These are phyloP conservation scores for Struthidea cinerea DNA, from an alignment of 2,113 vertebrate genomes.

Conservation along the genomic window DNA sequence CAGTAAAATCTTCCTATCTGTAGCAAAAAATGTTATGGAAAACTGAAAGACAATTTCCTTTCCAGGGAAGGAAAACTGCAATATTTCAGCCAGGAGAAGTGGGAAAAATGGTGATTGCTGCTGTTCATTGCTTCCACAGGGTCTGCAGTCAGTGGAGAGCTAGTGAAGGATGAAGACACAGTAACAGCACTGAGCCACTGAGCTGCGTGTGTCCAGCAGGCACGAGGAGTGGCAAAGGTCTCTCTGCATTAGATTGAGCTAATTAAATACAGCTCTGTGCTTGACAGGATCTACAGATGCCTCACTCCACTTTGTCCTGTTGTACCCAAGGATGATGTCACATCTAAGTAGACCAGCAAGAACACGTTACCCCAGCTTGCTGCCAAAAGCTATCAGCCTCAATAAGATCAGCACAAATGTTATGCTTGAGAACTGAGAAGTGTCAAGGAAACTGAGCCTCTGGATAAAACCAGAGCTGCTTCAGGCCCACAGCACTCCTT, in stretches of 20 bases:
- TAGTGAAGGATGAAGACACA: not conserved
- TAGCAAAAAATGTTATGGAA: not conserved
- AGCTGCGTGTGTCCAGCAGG: not conserved
- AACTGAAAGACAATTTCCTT: not conserved
- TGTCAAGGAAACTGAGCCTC: not conserved
- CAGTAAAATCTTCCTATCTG: not conserved
- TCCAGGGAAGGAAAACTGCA: not conserved
- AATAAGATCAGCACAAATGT: not conserved
- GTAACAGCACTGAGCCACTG: not conserved
- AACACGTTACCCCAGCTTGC: accelerated
- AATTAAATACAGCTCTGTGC: slow-evolving; percentile 23
- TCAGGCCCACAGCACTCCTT: not conserved
- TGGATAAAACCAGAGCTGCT: not conserved
- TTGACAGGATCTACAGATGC: not conserved
- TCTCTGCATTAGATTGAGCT: slow-evolving; percentile 5
- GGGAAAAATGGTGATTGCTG: not conserved
- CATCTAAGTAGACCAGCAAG: not conserved
- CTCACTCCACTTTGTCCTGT: not conserved
- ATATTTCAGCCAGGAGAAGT: not conserved
- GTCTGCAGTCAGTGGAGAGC: not conserved
- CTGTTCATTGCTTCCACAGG: not conserved
- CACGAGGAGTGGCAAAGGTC: not conserved
- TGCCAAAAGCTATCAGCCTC: not conserved
- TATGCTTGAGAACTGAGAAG: not conserved
- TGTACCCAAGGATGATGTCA: not conserved